These are phyloP conservation scores for Eueremaeus valkanovi DNA, from an alignment of 2,888 invertebrate genomes.

Conservation along the genomic window DNA sequence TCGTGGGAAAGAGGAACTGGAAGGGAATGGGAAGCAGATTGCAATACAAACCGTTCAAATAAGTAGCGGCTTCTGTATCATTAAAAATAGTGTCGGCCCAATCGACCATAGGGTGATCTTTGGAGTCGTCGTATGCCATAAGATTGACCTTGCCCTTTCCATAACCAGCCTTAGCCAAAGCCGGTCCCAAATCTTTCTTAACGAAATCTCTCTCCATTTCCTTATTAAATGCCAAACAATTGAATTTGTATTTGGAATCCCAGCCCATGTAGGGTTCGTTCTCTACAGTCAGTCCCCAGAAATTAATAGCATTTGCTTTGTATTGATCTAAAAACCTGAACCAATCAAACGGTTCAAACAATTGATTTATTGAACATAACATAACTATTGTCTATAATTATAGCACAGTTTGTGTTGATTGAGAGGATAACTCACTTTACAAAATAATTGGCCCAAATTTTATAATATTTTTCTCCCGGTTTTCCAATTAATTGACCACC, in stretches of 20 bases:
- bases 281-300: slow-evolving; percentile 80
- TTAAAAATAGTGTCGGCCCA: neutral
- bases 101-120: neutral
- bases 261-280: slow-evolving; percentile 69
- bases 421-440: slow-evolving; percentile 61
- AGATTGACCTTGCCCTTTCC: slow-evolving; percentile 60
- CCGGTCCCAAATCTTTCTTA: slow-evolving; percentile 68
- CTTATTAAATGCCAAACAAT: slow-evolving; percentile 30
- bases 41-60: neutral
- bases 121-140: slow-evolving; percentile 57
- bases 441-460: slow-evolving; percentile 75
- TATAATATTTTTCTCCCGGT: slow-evolving; percentile 59
- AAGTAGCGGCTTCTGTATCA: neutral
- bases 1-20: no score
- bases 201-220: slow-evolving; percentile 63
- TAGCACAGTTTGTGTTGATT: slow-evolving; percentile 56
- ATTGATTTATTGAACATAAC: no score
- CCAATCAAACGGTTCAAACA: no score
- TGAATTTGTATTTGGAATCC: slow-evolving; percentile 56
- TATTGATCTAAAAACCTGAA: slow-evolving; percentile 57
- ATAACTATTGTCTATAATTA: no score
- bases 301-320: slow-evolving; percentile 58
- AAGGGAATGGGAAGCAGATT: no score
- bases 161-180: slow-evolving; percentile 60
- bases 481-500: slow-evolving; percentile 53